These are phyloP conservation scores for Thamnaconus septentrionalis DNA, from an alignment of 2,113 vertebrate genomes.

Conservation along the genomic window DNA sequence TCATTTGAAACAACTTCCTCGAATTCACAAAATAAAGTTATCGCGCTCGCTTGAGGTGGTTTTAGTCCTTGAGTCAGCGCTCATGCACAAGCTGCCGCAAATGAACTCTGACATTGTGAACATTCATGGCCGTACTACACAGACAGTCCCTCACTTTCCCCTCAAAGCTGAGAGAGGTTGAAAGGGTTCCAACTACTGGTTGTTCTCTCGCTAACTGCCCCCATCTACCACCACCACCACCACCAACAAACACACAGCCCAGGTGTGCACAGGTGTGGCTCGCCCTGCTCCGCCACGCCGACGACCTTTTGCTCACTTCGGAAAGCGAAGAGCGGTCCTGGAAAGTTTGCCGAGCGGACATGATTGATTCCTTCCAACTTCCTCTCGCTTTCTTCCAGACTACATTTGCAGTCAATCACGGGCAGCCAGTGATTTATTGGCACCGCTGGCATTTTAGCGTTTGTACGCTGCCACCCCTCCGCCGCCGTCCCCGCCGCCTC, in stretches of 20 bases:
- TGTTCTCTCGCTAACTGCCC: too few relatives aligned
- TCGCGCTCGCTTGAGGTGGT: too few relatives aligned
- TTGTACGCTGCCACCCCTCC: constrained; percentile 44
- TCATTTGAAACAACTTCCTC: too few relatives aligned
- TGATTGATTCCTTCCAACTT: constrained; percentile 65
- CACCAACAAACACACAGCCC: background rate
- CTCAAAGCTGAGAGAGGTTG: too few relatives aligned
- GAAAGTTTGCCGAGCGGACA: constrained; percentile 41
- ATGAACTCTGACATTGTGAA: too few relatives aligned
- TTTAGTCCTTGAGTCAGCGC: too few relatives aligned
- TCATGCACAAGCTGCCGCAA: too few relatives aligned
- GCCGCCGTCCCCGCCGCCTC: constrained; percentile 25
- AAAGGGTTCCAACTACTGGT: too few relatives aligned
- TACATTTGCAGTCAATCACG: constrained; percentile 66
- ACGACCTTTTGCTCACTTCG: constrained; percentile 46
- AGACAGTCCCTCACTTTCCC: too few relatives aligned
- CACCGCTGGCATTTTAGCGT: constrained; percentile 62
- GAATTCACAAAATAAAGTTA: too few relatives aligned
- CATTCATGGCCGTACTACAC: too few relatives aligned
- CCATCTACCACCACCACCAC: too few relatives aligned
- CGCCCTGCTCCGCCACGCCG: constrained; percentile 23
- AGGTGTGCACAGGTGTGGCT: constrained; percentile 26
- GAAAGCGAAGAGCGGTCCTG: constrained; percentile 19
- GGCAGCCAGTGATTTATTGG: constrained; percentile 62
- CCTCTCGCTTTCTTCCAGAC: constrained; percentile 37